Base-by-base conservation (phyloP, 2,113 vertebrate species). In the Neolamprologus caudopunctatus region DNA sequence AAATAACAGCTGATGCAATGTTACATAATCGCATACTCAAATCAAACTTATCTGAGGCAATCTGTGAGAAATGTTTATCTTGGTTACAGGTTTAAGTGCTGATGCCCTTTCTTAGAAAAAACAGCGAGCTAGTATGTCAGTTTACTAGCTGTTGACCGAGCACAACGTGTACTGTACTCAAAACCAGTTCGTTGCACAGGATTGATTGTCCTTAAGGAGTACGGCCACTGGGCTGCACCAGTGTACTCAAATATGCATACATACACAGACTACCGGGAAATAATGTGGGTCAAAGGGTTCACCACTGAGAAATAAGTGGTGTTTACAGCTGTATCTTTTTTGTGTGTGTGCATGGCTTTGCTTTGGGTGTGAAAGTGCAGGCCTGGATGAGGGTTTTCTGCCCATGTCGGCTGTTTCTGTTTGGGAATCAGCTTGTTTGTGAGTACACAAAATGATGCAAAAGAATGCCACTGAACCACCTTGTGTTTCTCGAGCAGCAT, bases 361-460 rank as follows among this genome's bases (percentile, higher is more conserved):
- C 24, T 28, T 28, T 13, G 9, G 85, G 35, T 40, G 66, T 81
- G 55, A 83, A 81, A 80, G 33, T 28, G 26, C 37, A 81, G 58
- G 73, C 82, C 83, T 86, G 61, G 85, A 55, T 78, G 42, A 80
- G 19, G 33, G 63, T 82, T 26, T 75, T 8, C 66, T 73, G 84
- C 81, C 35, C 57, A 57, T 16, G n/a, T 80, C 28, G 28, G 61
- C 68, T 82, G 40, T 84, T 71, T 90, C 79, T 85, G 82, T 87
- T 89, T 88, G 53, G 50, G 57, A 81, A 86, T 28, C 42, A 51
- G 58, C 42, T 84, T 92, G 47, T 95, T 90, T 90, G 5, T 24
- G 81, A 93, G 88, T 81, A 85, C 83, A 91, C 81, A 83, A 45
- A 78, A 93, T 91, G 80, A 93, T 28, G 78, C 87, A 80, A 54